Percentiles rank a stretch among this genome's conserved stretches.
These are phyloP conservation scores for Sylvilagus bachmani DNA, from an alignment of 2,113 vertebrate species.

Conservation along the genomic window DNA sequence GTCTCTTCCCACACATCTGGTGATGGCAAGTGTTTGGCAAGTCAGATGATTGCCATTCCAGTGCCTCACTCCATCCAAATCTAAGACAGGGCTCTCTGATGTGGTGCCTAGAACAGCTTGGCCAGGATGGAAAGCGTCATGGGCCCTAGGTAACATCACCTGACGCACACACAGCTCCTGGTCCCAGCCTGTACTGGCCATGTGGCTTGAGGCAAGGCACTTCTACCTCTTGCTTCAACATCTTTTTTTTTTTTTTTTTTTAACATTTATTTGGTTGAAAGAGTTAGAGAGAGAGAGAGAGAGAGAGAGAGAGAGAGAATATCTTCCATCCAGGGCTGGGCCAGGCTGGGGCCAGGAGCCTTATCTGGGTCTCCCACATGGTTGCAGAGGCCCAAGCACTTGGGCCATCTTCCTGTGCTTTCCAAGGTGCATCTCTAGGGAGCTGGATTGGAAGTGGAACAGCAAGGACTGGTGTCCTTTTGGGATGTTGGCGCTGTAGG, in stretches of 20 bases:
- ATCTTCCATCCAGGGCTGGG: too few species aligned
- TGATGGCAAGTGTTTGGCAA: background rate
- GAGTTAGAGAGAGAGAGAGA: too few species aligned
- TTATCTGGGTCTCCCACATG: too few species aligned
- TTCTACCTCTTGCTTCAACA: background rate
- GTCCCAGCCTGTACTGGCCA: rapidly evolving
- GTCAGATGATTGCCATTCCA: background rate
- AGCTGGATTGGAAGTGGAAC: too few species aligned
- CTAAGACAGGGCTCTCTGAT: background rate
- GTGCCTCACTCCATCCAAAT: background rate
- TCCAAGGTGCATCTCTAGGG: too few species aligned
- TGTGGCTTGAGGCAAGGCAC: background rate
- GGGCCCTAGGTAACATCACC: background rate
- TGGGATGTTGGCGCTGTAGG: too few species aligned
- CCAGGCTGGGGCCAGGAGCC: too few species aligned
- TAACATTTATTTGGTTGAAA: too few species aligned
- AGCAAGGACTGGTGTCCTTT: too few species aligned
- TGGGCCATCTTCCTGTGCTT: too few species aligned
- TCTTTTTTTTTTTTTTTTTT: background rate
- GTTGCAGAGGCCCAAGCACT: too few species aligned
- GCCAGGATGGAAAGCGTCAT: background rate
- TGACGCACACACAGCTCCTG: background rate
- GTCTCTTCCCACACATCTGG: slow-evolving; percentile 39
- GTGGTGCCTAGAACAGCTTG: background rate
- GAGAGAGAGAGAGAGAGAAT: too few species aligned